Percentiles rank a stretch among this genome's conserved stretches.
Evolutionary conservation across 2,888 invertebrate species (phyloP).

Genomic region (Serrognathus titanus): DNA sequence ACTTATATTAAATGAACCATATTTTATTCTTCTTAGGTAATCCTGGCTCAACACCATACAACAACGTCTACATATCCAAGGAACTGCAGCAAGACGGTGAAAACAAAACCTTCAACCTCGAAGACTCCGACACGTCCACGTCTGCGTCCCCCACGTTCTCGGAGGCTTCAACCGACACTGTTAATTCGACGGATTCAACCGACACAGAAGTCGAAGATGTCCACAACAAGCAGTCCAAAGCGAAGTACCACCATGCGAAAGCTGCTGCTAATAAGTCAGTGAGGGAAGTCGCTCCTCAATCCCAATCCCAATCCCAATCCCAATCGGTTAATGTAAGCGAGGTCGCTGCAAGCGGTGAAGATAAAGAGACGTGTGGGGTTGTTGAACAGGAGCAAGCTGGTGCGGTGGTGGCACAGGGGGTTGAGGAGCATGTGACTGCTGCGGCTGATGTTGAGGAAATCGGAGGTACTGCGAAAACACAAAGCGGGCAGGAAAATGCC

Average conservation of each 20-base stretch:
- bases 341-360: neutral
- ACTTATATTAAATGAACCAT: too few relatives aligned
- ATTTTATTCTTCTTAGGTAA: constrained; percentile 31
- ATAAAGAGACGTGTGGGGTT: neutral
- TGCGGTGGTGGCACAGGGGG: neutral
- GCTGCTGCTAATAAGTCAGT: neutral
- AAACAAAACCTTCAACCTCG: constrained; percentile 10
- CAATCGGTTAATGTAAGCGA: constrained; percentile 19
- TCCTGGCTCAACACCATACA: constrained; percentile 49
- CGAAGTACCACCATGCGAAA: neutral
- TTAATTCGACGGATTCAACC: constrained; percentile 24
- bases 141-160: constrained; percentile 41
- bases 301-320: too few relatives aligned
- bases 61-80: constrained; percentile 44
- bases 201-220: constrained; percentile 17
- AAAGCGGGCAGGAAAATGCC: neutral
- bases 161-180: constrained; percentile 33
- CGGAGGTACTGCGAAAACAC: neutral
- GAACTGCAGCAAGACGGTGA: constrained; percentile 25
- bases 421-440: neutral
- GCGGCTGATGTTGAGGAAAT: neutral
- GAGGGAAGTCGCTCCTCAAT: too few relatives aligned
- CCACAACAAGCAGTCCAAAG: neutral
- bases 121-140: constrained; percentile 33
- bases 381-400: neutral